Evolutionary conservation across 2,113 vertebrate genomes (phyloP).

Genomic region (Callithrix jacchus): DNA sequence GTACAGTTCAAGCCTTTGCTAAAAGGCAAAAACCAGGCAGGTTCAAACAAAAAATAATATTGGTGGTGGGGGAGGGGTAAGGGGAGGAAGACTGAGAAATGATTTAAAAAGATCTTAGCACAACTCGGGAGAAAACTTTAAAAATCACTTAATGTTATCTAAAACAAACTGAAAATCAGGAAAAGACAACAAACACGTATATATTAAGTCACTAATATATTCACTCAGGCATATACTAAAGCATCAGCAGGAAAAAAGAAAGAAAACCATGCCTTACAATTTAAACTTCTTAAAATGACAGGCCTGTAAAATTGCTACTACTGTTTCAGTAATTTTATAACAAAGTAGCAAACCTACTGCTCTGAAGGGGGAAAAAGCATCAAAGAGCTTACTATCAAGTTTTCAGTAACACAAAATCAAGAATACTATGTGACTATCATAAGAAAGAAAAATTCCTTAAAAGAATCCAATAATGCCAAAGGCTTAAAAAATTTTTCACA

Average conservation of each 20-base stretch:
- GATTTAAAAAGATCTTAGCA: not conserved
- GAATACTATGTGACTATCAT: not conserved
- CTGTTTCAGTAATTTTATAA: not conserved
- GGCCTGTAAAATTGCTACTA: not conserved
- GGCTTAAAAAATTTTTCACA: not conserved
- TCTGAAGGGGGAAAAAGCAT: not conserved
- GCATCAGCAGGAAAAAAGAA: not conserved
- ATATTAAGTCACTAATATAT: slow-evolving; percentile 1
- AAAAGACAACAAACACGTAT: not conserved
- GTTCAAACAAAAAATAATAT: not conserved
- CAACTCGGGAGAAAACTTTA: rapidly evolving
- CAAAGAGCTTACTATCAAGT: not conserved
- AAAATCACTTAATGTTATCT: not conserved
- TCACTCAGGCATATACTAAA: not conserved
- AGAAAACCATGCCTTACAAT: not conserved
- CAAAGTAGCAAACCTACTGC: not conserved
- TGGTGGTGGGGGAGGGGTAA: too few relatives aligned
- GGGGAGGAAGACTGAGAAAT: not conserved
- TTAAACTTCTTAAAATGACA: not conserved
- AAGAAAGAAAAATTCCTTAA: not conserved
- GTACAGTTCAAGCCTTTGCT: not conserved
- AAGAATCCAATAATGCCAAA: not conserved
- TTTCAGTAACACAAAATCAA: slow-evolving; percentile 14
- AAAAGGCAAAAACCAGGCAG: not conserved
- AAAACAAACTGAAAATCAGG: not conserved